Evolutionary conservation across 2,113 vertebrate genomes (phyloP).

Genomic region (Vicugna pacos): DNA sequence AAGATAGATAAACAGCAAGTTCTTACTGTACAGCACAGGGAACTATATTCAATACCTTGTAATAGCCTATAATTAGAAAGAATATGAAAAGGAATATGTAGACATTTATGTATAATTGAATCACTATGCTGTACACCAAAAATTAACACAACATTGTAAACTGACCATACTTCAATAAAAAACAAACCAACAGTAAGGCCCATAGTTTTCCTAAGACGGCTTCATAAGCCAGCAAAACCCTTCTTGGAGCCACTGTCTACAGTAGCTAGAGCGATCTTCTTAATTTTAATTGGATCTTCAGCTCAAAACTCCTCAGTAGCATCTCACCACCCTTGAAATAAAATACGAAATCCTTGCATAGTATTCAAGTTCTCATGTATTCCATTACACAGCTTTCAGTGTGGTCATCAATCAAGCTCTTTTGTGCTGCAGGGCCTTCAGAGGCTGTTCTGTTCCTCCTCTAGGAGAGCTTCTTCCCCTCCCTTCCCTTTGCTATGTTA

Average conservation of each 20-base stretch:
- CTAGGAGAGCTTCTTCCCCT: neutral
- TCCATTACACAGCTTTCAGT: neutral
- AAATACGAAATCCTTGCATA: constrained; percentile 18
- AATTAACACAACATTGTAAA: too few species aligned
- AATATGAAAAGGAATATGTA: too few species aligned
- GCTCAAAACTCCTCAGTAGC: neutral
- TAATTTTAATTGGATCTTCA: constrained; percentile 19
- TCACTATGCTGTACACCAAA: too few species aligned
- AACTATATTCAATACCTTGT: too few species aligned
- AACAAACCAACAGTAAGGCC: neutral
- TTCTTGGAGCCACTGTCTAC: constrained; percentile 30
- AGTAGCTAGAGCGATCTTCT: neutral
- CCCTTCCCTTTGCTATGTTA: neutral
- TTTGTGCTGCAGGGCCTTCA: neutral
- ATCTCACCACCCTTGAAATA: neutral
- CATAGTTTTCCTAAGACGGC: constrained; percentile 40
- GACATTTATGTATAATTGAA: too few species aligned
- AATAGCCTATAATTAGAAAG: too few species aligned
- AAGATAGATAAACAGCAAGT: too few species aligned
- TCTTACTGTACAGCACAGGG: too few species aligned
- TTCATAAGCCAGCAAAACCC: neutral
- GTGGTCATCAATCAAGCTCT: neutral
- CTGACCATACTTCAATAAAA: too few species aligned
- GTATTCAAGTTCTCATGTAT: neutral
- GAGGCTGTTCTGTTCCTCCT: neutral